Conservation (phyloP, 2,113 vertebrate species). For the Sander lucioperca region DNA sequence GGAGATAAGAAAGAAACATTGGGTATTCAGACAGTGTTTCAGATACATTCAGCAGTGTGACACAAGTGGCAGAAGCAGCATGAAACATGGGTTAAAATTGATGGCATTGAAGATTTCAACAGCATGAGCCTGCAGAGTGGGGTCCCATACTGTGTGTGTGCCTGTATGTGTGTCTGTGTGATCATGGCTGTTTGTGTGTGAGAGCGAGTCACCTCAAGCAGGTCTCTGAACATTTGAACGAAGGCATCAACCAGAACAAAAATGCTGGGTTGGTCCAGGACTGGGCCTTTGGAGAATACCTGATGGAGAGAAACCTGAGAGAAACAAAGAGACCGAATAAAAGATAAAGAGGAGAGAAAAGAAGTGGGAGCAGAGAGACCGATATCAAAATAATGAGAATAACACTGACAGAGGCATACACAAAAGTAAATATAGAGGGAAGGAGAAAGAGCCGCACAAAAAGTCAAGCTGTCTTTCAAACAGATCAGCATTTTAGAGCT, state of each 20-base stretch:
- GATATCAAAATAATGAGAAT: conserved; percentile 57
- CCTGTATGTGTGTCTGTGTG: conserved; percentile 8
- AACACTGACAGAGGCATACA: conserved; percentile 34
- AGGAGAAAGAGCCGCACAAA: conserved; percentile 45
- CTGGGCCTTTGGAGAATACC: conserved; percentile 81
- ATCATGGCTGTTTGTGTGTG: conserved; percentile 19
- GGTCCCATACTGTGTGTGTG: neutral
- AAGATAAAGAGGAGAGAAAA: conserved; percentile 16
- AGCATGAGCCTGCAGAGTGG: conserved; percentile 26
- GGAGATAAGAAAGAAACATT: conserved; percentile 31
- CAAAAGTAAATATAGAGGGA: conserved; percentile 42
- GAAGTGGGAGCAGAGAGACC: conserved; percentile 18
- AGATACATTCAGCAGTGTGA: conserved; percentile 21
- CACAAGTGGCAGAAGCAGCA: conserved; percentile 41
- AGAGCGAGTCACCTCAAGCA: conserved; percentile 80
- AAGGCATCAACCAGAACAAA: conserved; percentile 87
- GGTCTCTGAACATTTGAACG: conserved; percentile 85
- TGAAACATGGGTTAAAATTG: conserved; percentile 45
- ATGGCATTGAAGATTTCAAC: conserved; percentile 45
- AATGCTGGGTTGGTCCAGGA: conserved; percentile 83
- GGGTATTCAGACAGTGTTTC: conserved; percentile 28
- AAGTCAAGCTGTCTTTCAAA: conserved; percentile 68
- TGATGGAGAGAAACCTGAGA: too few species aligned
- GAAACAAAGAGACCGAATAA: conserved; percentile 7
- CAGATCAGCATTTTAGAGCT: conserved; percentile 50